Evolutionary conservation across 2,113 vertebrate genomes (phyloP), one percentile per base, ranked within the genome.

Genomic region (Nanger granti): DNA sequence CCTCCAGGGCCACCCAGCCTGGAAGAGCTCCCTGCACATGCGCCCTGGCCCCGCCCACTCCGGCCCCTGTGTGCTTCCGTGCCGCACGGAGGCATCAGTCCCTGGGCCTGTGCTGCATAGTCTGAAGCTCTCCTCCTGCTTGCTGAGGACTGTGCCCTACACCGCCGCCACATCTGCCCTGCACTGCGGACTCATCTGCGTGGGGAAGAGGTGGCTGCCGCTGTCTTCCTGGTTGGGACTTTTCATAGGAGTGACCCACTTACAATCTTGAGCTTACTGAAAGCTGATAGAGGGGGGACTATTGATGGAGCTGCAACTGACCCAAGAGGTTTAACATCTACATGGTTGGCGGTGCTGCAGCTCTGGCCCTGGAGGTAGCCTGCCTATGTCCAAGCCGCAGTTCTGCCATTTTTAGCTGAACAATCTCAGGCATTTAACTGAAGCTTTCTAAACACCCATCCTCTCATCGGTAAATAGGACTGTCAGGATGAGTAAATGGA

Each of bases 151-250:
- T 4, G 9, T 15, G 17, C 34, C 93, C 66, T 41, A 13, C 49
- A 55, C 24, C 64, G 28, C 44, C 11, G 1, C 2, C 9, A 66
- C 7, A 17, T 12, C n/a, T 0, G 0, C 17, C 41, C 12, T 62
- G 24, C 7, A 28, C 13, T 20, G 22, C 10, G 13, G 18, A 26
- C 52, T 8, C 12, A n/a, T 11, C 4, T 37, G 57, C 7, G 0
- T 5, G 1, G n/a, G 10, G 8, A 84, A 59, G 11, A 34, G 87
- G 41, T 37, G 84, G 34, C 28, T 55, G 10, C 41, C 13, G 4
- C n/a, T 15, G 41, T 13, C 44, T 90, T 87, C 57, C 84, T 49
- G 87, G 5, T 89, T 83, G 92, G 52, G 18, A n/a, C 57, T 62
- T 89, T 92, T 83, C n/a, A 52, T 47, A 95, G 73, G 47, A 95